These are phyloP conservation scores for Chironomus tentans DNA, from an alignment of 2,888 invertebrate species.

Conservation along the genomic window DNA sequence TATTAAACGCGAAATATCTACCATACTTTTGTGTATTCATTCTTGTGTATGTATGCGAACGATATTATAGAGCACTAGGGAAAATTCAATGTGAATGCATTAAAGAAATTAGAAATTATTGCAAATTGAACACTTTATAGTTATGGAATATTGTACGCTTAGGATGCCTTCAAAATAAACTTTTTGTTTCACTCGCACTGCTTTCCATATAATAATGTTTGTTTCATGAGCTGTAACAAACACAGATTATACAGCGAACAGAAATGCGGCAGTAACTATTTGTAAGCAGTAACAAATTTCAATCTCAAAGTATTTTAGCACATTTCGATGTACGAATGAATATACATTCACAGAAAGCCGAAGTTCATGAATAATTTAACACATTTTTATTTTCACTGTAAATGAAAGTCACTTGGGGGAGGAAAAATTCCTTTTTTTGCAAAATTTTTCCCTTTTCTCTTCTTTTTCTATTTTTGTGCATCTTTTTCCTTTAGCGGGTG, in stretches of 20 bases:
- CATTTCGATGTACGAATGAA: background rate
- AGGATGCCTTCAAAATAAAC: background rate
- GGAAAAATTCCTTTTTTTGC: background rate
- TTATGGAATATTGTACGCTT: constrained; percentile 1
- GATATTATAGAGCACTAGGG: background rate
- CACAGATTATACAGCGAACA: background rate
- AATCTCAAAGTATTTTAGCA: background rate
- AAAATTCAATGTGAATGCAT: background rate
- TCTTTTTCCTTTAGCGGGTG: no score
- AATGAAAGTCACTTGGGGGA: background rate
- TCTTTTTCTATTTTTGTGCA: background rate
- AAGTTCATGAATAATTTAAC: constrained; percentile 2
- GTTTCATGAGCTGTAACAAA: constrained; percentile 3
- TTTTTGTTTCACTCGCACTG: background rate
- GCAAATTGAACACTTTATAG: constrained; percentile 10
- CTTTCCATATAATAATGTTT: background rate
- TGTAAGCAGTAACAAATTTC: background rate
- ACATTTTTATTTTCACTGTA: background rate
- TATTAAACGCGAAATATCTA: no score
- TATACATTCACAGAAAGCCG: background rate
- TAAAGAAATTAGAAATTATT: constrained; percentile 12
- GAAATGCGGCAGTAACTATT: background rate
- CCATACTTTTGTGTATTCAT: background rate
- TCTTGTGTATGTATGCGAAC: background rate
- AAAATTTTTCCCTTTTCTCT: background rate